A percentile compares a stretch with the other conserved stretches of the same genome.
Conservation (phyloP, 2,113 vertebrate genomes). For the Hyla sarda region DNA sequence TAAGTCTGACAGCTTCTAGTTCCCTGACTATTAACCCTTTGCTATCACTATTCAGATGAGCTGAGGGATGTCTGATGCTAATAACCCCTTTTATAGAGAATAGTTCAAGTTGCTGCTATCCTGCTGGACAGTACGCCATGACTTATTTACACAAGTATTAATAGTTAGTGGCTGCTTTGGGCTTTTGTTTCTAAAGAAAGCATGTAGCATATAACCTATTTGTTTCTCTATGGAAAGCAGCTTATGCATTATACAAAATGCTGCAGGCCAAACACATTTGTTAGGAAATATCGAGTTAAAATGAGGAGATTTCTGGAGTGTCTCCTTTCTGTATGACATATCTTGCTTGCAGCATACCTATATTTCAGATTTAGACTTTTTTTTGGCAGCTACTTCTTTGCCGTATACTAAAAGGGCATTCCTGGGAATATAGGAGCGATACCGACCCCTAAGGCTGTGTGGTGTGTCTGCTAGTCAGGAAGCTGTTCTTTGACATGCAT, state of each 20-base stretch:
- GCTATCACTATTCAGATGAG: not conserved
- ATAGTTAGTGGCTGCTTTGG: not conserved
- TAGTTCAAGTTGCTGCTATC: too few species aligned
- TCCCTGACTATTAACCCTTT: too few species aligned
- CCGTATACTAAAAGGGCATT: slow-evolving; percentile 23
- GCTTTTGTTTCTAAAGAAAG: not conserved
- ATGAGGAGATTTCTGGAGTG: slow-evolving; percentile 9
- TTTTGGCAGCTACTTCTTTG: slow-evolving; percentile 16
- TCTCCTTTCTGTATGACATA: slow-evolving; percentile 27
- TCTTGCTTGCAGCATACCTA: slow-evolving; percentile 39
- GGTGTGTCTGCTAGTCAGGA: slow-evolving; percentile 61
- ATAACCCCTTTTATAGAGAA: too few species aligned
- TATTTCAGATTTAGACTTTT: slow-evolving; percentile 27
- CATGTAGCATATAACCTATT: not conserved
- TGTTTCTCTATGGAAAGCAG: not conserved
- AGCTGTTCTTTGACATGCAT: slow-evolving; percentile 69
- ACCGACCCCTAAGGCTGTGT: slow-evolving; percentile 27
- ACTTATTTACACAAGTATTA: not conserved
- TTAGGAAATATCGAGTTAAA: slow-evolving; percentile 17
- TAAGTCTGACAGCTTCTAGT: too few species aligned
- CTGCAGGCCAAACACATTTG: slow-evolving; percentile 32
- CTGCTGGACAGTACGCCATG: not conserved
- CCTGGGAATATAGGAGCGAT: slow-evolving; percentile 21
- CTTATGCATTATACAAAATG: slow-evolving; percentile 37
- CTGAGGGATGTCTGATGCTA: not conserved